These are phyloP conservation scores for Danaus melanippus DNA, from an alignment of 1,140 invertebrate species.

Conservation along the genomic window DNA sequence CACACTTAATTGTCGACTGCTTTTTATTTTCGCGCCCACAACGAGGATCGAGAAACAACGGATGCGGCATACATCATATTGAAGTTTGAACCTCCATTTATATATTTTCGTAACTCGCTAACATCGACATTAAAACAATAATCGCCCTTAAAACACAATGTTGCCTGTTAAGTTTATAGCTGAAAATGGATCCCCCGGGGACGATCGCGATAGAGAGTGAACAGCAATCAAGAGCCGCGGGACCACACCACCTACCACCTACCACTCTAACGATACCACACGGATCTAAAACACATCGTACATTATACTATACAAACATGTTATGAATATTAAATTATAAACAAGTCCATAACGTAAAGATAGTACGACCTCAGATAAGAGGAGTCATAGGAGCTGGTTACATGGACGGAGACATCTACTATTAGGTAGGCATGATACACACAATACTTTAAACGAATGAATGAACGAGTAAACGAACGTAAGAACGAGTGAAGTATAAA, in stretches of 20 bases:
- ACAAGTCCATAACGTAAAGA: no score
- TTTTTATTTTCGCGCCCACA: slow-evolving; percentile 17
- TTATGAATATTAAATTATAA: no score
- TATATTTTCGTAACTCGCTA: not conserved
- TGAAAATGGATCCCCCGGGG: slow-evolving; percentile 27
- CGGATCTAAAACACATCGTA: not conserved
- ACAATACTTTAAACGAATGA: no score
- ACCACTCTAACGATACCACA: slow-evolving; percentile 18
- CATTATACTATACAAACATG: no score
- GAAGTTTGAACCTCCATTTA: slow-evolving; percentile 9
- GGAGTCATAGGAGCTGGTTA: no score
- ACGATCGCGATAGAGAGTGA: slow-evolving; percentile 37
- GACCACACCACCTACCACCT: slow-evolving; percentile 31
- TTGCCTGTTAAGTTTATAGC: slow-evolving; percentile 22
- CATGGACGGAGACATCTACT: no score
- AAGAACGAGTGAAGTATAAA: no score
- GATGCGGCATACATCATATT: slow-evolving; percentile 12
- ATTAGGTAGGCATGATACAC: no score
- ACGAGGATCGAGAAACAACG: slow-evolving; percentile 13
- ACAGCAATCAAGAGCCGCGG: slow-evolving; percentile 45
- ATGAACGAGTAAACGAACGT: no score
- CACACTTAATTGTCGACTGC: slow-evolving; percentile 8
- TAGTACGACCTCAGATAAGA: no score
- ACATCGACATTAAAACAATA: slow-evolving; percentile 8
- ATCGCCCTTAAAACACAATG: slow-evolving; percentile 15